phyloP scores from a whole-genome alignment of 2,113 vertebrate species.

The Thinocorus orbignyianus region DNA sequence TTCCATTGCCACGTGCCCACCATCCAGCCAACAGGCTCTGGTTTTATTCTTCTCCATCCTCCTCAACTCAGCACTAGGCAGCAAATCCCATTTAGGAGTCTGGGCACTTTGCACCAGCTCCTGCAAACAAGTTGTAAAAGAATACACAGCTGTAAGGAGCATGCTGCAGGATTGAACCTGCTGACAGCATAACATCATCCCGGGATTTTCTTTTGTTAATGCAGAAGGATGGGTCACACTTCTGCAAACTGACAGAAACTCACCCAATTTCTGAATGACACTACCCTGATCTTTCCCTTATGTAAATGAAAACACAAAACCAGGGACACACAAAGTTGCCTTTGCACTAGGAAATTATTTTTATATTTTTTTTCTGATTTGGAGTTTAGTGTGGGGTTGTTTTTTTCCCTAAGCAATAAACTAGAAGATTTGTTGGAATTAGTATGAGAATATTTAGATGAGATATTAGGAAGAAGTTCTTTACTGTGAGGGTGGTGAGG shows the following conservation, averaged over 20 bases:
- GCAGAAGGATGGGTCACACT: background rate
- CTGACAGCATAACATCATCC: background rate
- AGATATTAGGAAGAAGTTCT: too few relatives aligned
- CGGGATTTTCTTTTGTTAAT: background rate
- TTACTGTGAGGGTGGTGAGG: too few relatives aligned
- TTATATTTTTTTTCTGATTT: background rate
- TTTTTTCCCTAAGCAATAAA: background rate
- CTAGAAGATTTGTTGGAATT: background rate
- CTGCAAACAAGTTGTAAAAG: background rate
- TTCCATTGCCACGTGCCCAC: background rate
- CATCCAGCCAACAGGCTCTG: background rate
- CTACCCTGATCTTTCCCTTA: background rate
- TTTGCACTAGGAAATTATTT: background rate
- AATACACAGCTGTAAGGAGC: background rate
- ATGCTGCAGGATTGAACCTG: rapidly evolving
- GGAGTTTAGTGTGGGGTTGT: background rate
- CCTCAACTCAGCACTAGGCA: background rate
- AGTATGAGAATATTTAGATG: background rate
- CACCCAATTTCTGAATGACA: background rate
- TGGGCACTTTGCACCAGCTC: background rate
- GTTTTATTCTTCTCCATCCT: background rate
- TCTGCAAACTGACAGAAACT: background rate
- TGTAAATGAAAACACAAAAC: background rate
- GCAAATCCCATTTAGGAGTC: background rate
- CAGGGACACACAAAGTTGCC: background rate